Percentiles rank a stretch among this genome's conserved stretches.
These are phyloP conservation scores for Ennomos quercinarius DNA, from an alignment of 2,888 invertebrate species.

Conservation along the genomic window DNA sequence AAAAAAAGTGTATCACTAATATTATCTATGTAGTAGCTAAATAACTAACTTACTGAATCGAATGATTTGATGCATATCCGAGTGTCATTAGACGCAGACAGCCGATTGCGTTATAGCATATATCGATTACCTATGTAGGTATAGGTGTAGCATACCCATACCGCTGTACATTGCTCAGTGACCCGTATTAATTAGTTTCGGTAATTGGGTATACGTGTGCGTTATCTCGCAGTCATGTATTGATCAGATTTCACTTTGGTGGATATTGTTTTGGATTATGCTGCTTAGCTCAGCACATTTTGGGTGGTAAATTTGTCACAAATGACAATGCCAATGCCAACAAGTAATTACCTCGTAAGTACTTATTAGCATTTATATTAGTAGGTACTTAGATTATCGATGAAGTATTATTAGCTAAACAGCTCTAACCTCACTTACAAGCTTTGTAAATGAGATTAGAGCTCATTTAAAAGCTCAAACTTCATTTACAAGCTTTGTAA, in stretches of 20 bases:
- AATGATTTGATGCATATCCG: slow-evolving; percentile 38
- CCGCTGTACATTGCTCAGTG: slow-evolving; percentile 47
- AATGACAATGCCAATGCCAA: not conserved
- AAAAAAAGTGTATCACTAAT: no score
- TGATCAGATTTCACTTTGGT: slow-evolving; percentile 42
- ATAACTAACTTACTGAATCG: no score
- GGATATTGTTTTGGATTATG: slow-evolving; percentile 18
- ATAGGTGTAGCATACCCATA: not conserved
- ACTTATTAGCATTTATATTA: no score
- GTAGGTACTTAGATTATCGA: no score
- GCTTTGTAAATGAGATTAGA: no score
- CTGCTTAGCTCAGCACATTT: slow-evolving; percentile 3
- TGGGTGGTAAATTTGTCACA: not conserved
- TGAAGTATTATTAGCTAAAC: no score
- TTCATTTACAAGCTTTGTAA: no score
- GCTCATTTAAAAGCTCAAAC: no score
- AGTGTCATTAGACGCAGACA: slow-evolving; percentile 37
- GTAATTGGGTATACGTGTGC: slow-evolving; percentile 34
- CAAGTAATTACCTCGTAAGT: not conserved
- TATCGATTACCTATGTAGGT: no score
- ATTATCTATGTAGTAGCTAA: no score
- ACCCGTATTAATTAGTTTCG: slow-evolving; percentile 52
- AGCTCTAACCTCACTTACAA: no score
- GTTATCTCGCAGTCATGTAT: slow-evolving; percentile 35
- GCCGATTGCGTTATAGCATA: no score